Evolutionary conservation across 2,113 vertebrate genomes (phyloP), one percentile per base, ranked within the genome.

Genomic region (Panthera uncia): DNA sequence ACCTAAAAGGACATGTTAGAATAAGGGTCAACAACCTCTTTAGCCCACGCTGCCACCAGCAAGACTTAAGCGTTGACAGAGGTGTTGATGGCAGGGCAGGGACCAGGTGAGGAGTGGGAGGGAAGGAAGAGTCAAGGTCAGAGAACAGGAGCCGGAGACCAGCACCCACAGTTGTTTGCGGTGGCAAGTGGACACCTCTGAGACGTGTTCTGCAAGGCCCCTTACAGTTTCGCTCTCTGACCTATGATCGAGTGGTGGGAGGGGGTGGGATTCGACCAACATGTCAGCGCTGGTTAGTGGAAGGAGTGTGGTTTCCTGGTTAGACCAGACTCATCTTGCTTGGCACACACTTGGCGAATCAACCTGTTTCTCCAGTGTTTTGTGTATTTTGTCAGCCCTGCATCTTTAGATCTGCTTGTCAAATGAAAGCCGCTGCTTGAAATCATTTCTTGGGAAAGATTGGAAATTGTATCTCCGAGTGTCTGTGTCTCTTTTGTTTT

Each of bases 1-100:
- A 97, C 97, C 97, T 96, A 85, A 96, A 98, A 91, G 97, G 93
- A 98, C 95, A 74, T 94, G 97, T 95, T 94, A 97, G 96, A 97
- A 97, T 98, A 98, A 97, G 96, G 97, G 96, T 98, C 98, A 98
- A 83, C 80, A 97, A 87, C 97, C 97, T 97, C 96, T 97, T 95
- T 86, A 98, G 93, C 97, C 95, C 27, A 3, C 45, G 61, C 79
- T 91, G 91, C 87, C 61, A 66, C 31, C 5, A 66, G 90, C 83
- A 94, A 83, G 81, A 85, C 81, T 68, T 68, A 66, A 90, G 92
- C 91, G 93, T 89, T 97, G 95, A 97, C 91, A 63, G 94, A 95
- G 50, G 76, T 95, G 65, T 80, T 93, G 66, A 92, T 33, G 29
- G 38, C 78, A 48, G 73, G 83, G 16, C 15, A 31, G 50, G 93